Conservation (phyloP, 2,888 invertebrate species). For the Eupeodes latifasciatus region DNA sequence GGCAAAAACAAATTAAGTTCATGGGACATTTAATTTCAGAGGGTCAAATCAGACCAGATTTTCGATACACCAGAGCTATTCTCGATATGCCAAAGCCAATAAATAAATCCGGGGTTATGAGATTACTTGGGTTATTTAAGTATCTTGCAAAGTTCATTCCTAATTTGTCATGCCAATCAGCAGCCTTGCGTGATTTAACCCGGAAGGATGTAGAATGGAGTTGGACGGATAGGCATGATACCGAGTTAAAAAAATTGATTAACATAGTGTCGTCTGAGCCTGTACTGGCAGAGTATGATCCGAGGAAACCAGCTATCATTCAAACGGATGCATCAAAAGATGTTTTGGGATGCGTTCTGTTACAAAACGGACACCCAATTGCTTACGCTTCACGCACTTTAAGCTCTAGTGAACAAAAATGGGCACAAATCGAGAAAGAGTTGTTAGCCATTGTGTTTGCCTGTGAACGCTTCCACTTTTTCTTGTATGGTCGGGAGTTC, state of each 20-base stretch:
- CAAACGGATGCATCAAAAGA: slow-evolving; percentile 77
- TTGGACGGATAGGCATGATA: slow-evolving; percentile 52
- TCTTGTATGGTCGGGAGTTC: too few relatives aligned
- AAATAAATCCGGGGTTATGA: slow-evolving; percentile 2
- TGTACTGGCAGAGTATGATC: slow-evolving; percentile 59
- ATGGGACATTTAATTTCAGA: slow-evolving; percentile 76
- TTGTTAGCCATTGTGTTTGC: too few relatives aligned
- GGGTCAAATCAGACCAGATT: slow-evolving; percentile 18
- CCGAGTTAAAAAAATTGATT: slow-evolving; percentile 28
- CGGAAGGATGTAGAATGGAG: slow-evolving; percentile 76
- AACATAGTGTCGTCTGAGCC: slow-evolving; percentile 29
- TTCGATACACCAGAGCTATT: slow-evolving; percentile 58
- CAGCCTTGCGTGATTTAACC: slow-evolving; percentile 58
- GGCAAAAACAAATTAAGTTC: slow-evolving; percentile 74
- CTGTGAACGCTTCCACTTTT: too few relatives aligned
- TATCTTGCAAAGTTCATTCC: slow-evolving; percentile 46
- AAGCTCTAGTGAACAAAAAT: background rate
- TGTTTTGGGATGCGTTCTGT: slow-evolving; percentile 78
- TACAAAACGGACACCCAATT: slow-evolving; percentile 78
- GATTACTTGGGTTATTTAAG: too few relatives aligned
- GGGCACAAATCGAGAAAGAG: background rate
- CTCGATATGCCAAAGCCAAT: slow-evolving; percentile 25
- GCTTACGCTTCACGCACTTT: slow-evolving; percentile 55
- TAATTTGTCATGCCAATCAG: slow-evolving; percentile 67
- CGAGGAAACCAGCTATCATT: slow-evolving; percentile 77